Evolutionary conservation across 2,888 invertebrate species (phyloP).

Genomic region (Therioaphis trifolii): DNA sequence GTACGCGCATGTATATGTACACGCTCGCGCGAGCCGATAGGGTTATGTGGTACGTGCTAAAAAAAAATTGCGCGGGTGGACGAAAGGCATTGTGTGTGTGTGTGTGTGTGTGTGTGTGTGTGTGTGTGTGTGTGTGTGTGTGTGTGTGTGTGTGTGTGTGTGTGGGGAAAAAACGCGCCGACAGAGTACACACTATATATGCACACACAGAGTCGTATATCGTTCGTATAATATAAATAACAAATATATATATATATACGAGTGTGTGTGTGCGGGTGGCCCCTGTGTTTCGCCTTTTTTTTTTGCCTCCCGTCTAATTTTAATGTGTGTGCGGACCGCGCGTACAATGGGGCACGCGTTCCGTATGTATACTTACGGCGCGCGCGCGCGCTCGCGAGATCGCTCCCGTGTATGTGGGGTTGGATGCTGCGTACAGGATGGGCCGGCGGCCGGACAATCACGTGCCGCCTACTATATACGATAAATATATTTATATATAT

Average conservation of each 20-base stretch:
- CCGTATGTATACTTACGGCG: not conserved
- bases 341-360: slow-evolving; percentile 57
- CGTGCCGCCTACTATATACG: slow-evolving; percentile 40
- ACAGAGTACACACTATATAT: not conserved
- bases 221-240: no score
- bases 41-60: no score
- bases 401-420: no score
- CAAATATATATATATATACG: not conserved
- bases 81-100: not conserved
- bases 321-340: not conserved
- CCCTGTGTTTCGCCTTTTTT: slow-evolving; percentile 6
- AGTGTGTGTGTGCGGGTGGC: not conserved
- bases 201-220: no score
- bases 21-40: not conserved
- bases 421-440: slow-evolving; percentile 49
- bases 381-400: no score
- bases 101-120: no score
- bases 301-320: slow-evolving; percentile 17
- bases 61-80: not conserved
- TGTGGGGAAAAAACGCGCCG: not conserved
- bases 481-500: no score
- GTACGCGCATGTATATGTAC: not conserved
- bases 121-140: not conserved
- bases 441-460: slow-evolving; percentile 48
- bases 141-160: not conserved